Evolutionary conservation across 2,888 invertebrate species (phyloP), one percentile per base, ranked within the genome.

Genomic region (Pandemis corylana): DNA sequence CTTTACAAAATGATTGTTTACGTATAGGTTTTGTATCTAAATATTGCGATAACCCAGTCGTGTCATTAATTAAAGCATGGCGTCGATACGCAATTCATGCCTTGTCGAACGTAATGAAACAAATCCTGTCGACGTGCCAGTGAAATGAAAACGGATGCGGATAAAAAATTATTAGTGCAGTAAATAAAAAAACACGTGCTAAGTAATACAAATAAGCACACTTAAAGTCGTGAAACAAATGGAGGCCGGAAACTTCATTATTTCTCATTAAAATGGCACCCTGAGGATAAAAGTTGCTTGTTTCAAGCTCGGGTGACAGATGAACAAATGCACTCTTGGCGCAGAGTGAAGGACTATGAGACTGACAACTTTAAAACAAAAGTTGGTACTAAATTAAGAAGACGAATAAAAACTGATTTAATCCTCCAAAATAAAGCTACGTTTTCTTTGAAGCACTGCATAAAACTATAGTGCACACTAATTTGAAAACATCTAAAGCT

Each of bases 181-280:
- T 56, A 56, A 56, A 56, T 56, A 59, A 59, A 71, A 64, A 91
- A 91, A 89, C 89, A 90, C 85, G 87, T 85, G 80, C 87, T 90
- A 93, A 92, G 90, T 92, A 90, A 92, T 89, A 94, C 87, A 93
- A 93, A 93, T 93, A 92, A 87, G 88, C 51, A 84, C 86, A 90
- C 89, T 91, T 89, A 89, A 86, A 90, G 88, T 90, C 90, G 90
- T 89, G 90, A 91, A 93, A 91, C 89, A 90, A 85, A 76, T 78
- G 84, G 84, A 84, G 90, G 90, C 85, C 85, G 87, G 85, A 80
- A 85, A 90, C 90, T 90, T 92, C 92, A 94, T 94, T 92, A 92
- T 83, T 93, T 89, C 88, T 93, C 90, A 93, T 94, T 94, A 93
- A 90, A 92, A 90, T 85, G 87, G 86, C 89, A 83, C 89, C 89